Percentiles rank a stretch among this genome's conserved stretches.
These are phyloP conservation scores for Hemiscyllium ocellatum DNA, from an alignment of 2,113 vertebrate genomes.

Conservation along the genomic window DNA sequence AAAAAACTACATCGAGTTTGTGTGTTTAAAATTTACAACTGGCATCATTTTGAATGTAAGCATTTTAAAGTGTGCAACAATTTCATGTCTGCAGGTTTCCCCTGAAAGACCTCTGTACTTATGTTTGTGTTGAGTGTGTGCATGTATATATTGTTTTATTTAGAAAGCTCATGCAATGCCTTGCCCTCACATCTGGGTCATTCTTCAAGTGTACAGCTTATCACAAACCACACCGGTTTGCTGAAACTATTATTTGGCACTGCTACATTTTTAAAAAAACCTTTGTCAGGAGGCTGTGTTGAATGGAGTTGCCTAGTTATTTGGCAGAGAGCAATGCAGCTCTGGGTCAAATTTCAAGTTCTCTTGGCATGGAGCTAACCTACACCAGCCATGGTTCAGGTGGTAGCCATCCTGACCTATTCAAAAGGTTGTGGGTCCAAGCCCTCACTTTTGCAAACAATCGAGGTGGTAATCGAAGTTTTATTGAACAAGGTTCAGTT, in stretches of 20 bases:
- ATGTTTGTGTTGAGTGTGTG: not conserved
- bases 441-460: not conserved
- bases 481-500: not conserved
- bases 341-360: not conserved
- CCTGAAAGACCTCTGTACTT: not conserved
- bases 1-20: too few relatives aligned
- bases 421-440: not conserved
- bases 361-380: not conserved
- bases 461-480: not conserved
- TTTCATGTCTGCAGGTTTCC: not conserved
- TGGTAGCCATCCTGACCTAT: not conserved
- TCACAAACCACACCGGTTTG: not conserved
- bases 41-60: not conserved
- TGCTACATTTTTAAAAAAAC: not conserved
- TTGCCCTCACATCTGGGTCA: not conserved
- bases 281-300: not conserved
- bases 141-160: not conserved
- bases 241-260: not conserved
- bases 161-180: not conserved
- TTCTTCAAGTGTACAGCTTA: not conserved
- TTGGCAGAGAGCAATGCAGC: not conserved
- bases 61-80: not conserved
- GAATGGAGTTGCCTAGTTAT: not conserved
- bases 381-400: not conserved
- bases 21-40: not conserved